Evolutionary conservation across 2,888 invertebrate genomes (phyloP).

Genomic region (Tetragnatha montana): DNA sequence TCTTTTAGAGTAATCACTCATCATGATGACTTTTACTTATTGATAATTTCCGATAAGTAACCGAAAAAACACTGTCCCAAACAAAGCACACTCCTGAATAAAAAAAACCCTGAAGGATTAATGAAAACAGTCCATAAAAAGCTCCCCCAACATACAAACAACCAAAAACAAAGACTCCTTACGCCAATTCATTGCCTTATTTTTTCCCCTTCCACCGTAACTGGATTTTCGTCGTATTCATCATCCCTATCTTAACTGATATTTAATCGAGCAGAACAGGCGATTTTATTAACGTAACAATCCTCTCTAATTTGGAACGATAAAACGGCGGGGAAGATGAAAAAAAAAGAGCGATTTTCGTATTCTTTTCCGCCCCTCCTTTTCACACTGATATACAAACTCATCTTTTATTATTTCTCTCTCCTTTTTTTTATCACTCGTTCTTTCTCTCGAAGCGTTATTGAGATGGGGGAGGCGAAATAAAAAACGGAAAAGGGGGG

Average conservation of each 20-base stretch:
- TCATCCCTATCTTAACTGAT: constrained; percentile 70
- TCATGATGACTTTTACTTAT: too few species aligned
- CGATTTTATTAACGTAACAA: constrained; percentile 71
- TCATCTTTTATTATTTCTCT: constrained; percentile 18
- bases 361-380: constrained; percentile 1
- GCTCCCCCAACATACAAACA: background rate
- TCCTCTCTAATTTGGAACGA: constrained; percentile 69
- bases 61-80: background rate
- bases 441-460: constrained; percentile 52
- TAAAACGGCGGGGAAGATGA: constrained; percentile 49
- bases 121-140: background rate
- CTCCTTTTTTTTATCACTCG: constrained; percentile 37
- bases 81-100: background rate
- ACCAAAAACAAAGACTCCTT: background rate
- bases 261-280: constrained; percentile 70
- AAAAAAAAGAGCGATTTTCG: constrained; percentile 25
- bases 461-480: constrained; percentile 36
- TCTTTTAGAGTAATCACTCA: too few species aligned
- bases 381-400: constrained; percentile 24
- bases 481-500: constrained; percentile 10
- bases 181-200: constrained; percentile 8
- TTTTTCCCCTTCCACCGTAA: constrained; percentile 25
- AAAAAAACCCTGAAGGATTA: background rate
- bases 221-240: constrained; percentile 53
- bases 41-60: too few species aligned